Evolutionary conservation across 2,888 invertebrate species (phyloP), one percentile per base, ranked within the genome.

Genomic region (Trissolcus japonicus): DNA sequence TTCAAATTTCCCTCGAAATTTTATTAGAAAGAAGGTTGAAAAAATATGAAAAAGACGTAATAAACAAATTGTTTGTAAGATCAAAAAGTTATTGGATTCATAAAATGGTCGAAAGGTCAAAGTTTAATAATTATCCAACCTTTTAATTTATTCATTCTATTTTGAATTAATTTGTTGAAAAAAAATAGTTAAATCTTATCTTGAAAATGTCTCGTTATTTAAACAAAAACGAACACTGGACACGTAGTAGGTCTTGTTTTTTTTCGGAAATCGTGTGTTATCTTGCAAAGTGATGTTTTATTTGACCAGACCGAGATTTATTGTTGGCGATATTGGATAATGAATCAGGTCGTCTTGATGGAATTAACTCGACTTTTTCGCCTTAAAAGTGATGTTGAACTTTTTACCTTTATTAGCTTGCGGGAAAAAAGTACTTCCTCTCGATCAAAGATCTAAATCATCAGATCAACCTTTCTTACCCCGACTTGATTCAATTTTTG

Each of bases 291-390:
- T 81, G 81, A 86, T 87, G 85, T 85, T 85, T 87, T 86, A 88
- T 87, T 86, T 87, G 84, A 79, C 81, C 82, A 80, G 74, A 79
- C 79, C 72, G 69, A 83, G 83, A 88, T 88, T 88, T 88, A 88
- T 86, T 85, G 82, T 79, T 82, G 50, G 82, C 85, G 83, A 89
- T 88, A 88, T 89, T 89, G 88, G 87, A 87, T 86, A 88, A 89
- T 89, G 87, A 89, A 89, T 88, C 88, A 88, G 87, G 86, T 82
- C 82, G 82, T 83, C 86, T 84, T 88, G 87, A 87, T 88, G 85
- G 83, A 87, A 88, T 88, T 87, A 87, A 86, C 82, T 83, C 79
- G 83, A 81, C 81, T 80, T 82, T n/a, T 65, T 71, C 72, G 74
- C 56, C 79, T 76, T 65, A 80, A 80, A 55, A 67, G 75, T 62